Conservation (phyloP, 2,797 vertebrate species). For the Tangara arthus region DNA sequence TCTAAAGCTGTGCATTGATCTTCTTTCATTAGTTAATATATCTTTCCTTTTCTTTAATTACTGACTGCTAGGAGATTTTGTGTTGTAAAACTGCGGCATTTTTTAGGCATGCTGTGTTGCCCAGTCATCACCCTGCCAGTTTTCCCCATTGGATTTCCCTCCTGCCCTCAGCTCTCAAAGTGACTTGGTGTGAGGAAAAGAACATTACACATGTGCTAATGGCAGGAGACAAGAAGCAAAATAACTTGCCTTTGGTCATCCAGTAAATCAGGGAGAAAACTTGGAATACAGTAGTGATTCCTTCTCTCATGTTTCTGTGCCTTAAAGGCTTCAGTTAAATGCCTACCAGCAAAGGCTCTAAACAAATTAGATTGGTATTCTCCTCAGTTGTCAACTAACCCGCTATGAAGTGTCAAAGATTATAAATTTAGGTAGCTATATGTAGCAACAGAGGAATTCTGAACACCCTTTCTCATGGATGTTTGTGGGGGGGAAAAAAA, state of each 20-base stretch:
- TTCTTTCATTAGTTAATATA: background rate
- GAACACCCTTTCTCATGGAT: background rate
- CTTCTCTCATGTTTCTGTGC: background rate
- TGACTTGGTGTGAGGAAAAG: background rate
- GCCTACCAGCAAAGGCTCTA: background rate
- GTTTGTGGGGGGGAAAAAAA: background rate
- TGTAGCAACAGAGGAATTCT: background rate
- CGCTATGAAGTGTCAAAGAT: background rate
- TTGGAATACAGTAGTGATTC: background rate
- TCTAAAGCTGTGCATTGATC: background rate
- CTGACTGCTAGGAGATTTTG: background rate
- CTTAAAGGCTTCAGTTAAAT: background rate
- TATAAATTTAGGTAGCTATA: background rate
- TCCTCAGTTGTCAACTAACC: background rate
- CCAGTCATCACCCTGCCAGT: background rate
- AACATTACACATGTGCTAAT: background rate
- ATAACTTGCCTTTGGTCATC: background rate
- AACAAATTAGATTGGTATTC: slow-evolving; percentile 7
- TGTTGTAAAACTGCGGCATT: background rate
- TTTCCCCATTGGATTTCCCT: background rate
- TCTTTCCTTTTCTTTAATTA: background rate
- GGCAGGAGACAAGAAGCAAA: background rate
- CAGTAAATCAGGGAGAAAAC: background rate
- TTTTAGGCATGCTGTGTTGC: background rate
- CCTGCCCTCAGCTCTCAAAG: background rate